Evolutionary conservation across 2,888 invertebrate species (phyloP), one percentile per base, ranked within the genome.

Genomic region (Sipha maydis): DNA sequence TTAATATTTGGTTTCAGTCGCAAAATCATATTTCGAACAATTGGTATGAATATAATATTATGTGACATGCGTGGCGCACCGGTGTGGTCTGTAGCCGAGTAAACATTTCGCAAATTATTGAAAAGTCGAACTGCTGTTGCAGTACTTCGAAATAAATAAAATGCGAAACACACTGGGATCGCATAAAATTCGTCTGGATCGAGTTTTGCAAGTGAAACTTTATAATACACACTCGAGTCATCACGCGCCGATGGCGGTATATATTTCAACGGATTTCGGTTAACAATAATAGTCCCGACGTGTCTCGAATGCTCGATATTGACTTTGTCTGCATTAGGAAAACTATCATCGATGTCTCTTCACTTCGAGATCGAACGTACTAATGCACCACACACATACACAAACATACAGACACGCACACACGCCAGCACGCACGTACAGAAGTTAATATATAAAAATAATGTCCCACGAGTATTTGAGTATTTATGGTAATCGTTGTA

Each of bases 271-370:
- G 69, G 14, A 61, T 61, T 56, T 79, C 11, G 8, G 34, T 79
- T 48, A 61, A 56, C 61, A 79, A 79, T 79, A 80, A 80, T n/a
- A 28, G 38, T n/a, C 9, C n/a, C 17, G 38, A 80, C 38, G 61
- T 67, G 61, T n/a, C 34, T 9, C 38, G 38, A 61, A 61, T 61
- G 14, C 61, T 61, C 61, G 17, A 79, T 61, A 80, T 80, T 38
- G 3, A 38, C 19, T 67, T 34, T 19, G n/a, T 67, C 38, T 34
- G 28, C 71, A 71, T 71, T 71, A 17, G 4, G 28, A 28, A 1
- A 28, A 71, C 71, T 4, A 34, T 28, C 71, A 11, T 69, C 71
- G 3, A 17, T 28, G 17, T 31, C 4, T 71, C 5, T 71, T 69
- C 69, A 0, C 31, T 28, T 4, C 11, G n/a, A n/a, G 28, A n/a